A percentile compares a stretch with the other conserved stretches of the same genome.
Evolutionary conservation across 2,113 vertebrate genomes (phyloP).

Genomic region (Suricata suricatta): DNA sequence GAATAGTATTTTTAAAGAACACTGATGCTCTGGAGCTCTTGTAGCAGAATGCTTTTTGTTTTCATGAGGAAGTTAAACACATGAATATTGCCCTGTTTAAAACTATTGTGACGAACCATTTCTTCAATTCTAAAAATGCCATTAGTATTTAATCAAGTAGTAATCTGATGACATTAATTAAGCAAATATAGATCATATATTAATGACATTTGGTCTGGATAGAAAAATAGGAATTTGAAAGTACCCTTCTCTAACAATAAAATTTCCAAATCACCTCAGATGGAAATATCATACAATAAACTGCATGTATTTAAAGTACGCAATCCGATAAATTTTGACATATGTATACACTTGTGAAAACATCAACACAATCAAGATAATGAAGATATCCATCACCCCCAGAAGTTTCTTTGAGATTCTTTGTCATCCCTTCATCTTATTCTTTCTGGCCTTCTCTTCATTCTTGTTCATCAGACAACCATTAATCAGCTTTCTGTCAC

Average conservation of each 20-base stretch:
- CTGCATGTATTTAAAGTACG: neutral
- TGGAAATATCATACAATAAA: neutral
- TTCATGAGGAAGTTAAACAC: neutral
- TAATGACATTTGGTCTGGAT: neutral
- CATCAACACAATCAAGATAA: neutral
- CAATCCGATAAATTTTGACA: neutral
- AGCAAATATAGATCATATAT: neutral
- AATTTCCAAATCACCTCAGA: conserved; percentile 20
- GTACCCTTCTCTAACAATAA: neutral
- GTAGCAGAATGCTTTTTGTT: neutral
- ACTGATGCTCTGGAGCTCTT: neutral
- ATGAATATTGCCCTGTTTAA: neutral
- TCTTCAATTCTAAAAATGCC: neutral
- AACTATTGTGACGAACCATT: neutral
- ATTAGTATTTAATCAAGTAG: neutral
- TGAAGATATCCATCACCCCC: neutral
- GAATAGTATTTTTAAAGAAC: neutral
- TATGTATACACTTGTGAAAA: neutral
- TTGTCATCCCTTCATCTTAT: neutral
- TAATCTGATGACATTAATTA: neutral
- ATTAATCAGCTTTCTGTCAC: neutral
- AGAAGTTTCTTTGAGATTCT: neutral
- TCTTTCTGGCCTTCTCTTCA: neutral
- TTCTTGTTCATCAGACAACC: neutral
- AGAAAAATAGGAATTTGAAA: conserved; percentile 22